Evolutionary conservation across 2,888 invertebrate genomes (phyloP).

Genomic region (Caenorhabditis auriculariae): DNA sequence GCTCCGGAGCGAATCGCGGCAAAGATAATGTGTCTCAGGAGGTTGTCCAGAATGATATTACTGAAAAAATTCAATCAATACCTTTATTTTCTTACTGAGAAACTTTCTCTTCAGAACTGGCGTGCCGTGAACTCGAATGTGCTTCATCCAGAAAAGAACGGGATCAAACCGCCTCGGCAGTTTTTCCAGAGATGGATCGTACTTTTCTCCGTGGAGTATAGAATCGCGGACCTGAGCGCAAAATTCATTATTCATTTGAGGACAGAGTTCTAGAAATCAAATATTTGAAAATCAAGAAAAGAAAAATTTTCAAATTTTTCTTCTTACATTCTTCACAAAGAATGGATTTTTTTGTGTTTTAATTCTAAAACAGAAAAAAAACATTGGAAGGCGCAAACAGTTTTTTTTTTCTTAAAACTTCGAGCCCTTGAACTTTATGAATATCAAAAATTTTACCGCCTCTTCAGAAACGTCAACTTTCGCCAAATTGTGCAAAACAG

Average conservation of each 20-base stretch:
- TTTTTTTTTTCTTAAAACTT: neutral
- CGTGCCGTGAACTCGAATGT: constrained; percentile 52
- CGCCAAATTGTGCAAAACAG: constrained; percentile 29
- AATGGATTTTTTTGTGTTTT: neutral
- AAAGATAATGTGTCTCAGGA: constrained; percentile 47
- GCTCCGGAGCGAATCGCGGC: constrained; percentile 33
- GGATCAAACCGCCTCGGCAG: constrained; percentile 55
- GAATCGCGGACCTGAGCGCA: constrained; percentile 42
- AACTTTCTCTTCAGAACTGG: constrained; percentile 59
- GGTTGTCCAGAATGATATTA: constrained; percentile 57
- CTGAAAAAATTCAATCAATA: constrained; percentile 31
- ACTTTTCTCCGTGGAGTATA: constrained; percentile 58
- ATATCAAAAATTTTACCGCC: constrained; percentile 14
- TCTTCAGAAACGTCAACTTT: constrained; percentile 37
- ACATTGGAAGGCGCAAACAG: neutral
- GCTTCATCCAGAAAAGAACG: constrained; percentile 58
- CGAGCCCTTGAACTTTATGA: neutral
- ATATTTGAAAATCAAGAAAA: neutral
- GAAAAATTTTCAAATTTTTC: neutral
- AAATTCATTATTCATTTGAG: neutral
- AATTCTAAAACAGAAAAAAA: neutral
- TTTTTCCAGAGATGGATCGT: constrained; percentile 57
- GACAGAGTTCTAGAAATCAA: neutral
- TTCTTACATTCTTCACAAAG: neutral
- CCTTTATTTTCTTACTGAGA: no score